Evolutionary conservation across 2,888 invertebrate species (phyloP), one percentile per base, ranked within the genome.

Genomic region (Apodemia hepburni): DNA sequence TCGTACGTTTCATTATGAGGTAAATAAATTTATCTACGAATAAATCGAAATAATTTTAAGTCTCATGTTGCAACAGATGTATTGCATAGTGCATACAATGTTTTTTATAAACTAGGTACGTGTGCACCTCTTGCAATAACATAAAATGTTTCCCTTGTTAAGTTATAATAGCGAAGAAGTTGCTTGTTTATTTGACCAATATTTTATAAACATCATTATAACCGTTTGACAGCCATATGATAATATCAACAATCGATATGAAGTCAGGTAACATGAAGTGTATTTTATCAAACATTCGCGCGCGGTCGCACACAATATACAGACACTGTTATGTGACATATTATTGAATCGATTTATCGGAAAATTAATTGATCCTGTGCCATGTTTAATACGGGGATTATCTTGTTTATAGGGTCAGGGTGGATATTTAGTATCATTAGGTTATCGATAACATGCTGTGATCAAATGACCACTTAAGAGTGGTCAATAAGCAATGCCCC

Each of bases 361-460:
- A 29, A 22, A 27, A 54, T 29, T 29, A 45, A 47, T 61, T 61
- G 62, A 69, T 74, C 71, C 68, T 73, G 71, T 68, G 68, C 72
- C 63, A 73, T 75, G 74, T 73, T 71, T 71, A 66, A 70, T 68
- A 73, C 73, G 74, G 74, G 76, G 80, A 71, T 74, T 67, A 62
- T 72, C 67, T 75, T 72, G 70, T 68, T 68, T 70, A 75, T 70
- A 69, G 75, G 84, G 82, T 83, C 84, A 84, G 79, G 82, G 78
- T 78, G 75, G 70, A 62, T 22, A 49, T 33, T 65, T 65, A 70
- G 67, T 75, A 74, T 78, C 78, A 73, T 68, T 76, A 78, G 83
- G 85, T 87, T 90, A 91, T 91, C 89, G 70, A 68, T 57, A 79
- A 71, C 89, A 90, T 85, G 87, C 84, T 74, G 68, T 73, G 76